Evolutionary conservation across 1,140 invertebrate genomes (phyloP), one percentile per base, ranked within the genome.

Genomic region (Hesperophylax magnus): DNA sequence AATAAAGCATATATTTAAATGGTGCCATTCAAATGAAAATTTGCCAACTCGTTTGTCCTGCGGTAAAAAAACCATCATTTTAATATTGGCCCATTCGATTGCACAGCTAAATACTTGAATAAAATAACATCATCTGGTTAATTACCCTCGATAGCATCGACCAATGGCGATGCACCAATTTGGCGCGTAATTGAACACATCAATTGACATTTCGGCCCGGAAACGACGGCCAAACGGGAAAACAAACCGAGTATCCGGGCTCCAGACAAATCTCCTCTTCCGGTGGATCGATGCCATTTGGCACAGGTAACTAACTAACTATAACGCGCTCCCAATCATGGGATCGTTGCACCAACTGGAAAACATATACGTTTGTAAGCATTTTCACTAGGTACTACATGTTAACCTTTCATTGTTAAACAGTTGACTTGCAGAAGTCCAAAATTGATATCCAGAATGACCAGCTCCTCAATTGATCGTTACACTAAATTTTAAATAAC

Each of bases 131-230:
- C 11, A 54, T 53, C 52, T 4, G 18, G 69, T 24, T 72, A 53
- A 72, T 72, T 53, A 54, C 69, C n/a, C 4, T 9, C 69, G 14
- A 53, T 54, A 53, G 22, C 22, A 22, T 54, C 69, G n/a, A 20
- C 69, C 69, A 54, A 72, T 72, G 52, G 69, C 69, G 69, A 54
- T 54, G 69, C 69, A 72, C 69, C 69, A 72, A 72, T 72, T 72
- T 72, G 69, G 69, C 69, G 69, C 69, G 61, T 77, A 77, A 77
- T 77, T 77, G 75, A 65, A 61, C 39, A 18, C 75, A 77, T 77
- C 75, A 77, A 77, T 77, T 77, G 60, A 47, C 34, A 22, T 63
- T 77, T 77, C 56, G 75, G 34, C 20, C 58, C 56, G 75, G 61
- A 76, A 63, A 76, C 34, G 56, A 58, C 24, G 39, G 71, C 27